These are phyloP conservation scores for Myiozetetes cayanensis DNA, from an alignment of 2,113 vertebrate genomes.

Conservation along the genomic window DNA sequence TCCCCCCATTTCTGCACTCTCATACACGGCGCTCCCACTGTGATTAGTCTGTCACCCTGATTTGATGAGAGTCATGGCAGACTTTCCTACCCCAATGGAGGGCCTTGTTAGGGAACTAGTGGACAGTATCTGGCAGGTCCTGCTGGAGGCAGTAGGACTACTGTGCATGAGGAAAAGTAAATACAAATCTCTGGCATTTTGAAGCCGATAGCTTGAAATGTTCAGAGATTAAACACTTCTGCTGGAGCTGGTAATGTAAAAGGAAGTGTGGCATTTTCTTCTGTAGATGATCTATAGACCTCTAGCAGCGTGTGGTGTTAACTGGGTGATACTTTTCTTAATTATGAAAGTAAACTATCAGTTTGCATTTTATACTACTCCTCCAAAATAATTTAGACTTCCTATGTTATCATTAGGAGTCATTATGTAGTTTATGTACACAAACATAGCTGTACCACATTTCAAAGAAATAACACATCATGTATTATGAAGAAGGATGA, in stretches of 20 bases:
- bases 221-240: constrained; percentile 1
- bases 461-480: not conserved
- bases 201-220: not conserved
- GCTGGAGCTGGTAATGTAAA: not conserved
- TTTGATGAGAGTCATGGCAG: not conserved
- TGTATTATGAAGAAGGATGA: not conserved
- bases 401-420: not conserved
- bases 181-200: not conserved
- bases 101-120: not conserved
- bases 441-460: not conserved
- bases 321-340: not conserved
- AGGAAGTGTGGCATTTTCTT: not conserved
- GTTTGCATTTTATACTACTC: not conserved
- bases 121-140: not conserved
- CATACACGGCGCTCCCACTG: not conserved
- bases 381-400: not conserved
- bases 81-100: not conserved
- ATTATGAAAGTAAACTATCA: not conserved
- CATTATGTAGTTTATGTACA: not conserved
- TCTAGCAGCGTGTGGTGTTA: not conserved
- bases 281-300: not conserved
- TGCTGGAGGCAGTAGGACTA: not conserved
- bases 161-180: not conserved
- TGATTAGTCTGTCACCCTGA: constrained; percentile 51
- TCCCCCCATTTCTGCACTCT: not conserved